Evolutionary conservation across 1,140 invertebrate species (phyloP).

Genomic region (Bombus sylvicola): DNA sequence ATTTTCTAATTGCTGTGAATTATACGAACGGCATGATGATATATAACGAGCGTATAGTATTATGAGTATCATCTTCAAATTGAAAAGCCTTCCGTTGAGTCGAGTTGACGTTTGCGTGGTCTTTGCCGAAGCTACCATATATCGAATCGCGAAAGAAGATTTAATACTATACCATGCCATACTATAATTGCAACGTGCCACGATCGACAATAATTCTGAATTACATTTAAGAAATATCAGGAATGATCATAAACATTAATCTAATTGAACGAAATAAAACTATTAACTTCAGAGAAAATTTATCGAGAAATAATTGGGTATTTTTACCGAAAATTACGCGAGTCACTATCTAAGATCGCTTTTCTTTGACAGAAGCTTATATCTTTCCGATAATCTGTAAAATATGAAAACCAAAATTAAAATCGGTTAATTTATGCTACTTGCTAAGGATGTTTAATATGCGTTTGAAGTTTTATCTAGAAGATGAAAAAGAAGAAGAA

Average conservation of each 20-base stretch:
- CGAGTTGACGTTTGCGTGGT: not conserved
- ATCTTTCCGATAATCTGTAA: not conserved
- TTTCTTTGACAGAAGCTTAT: not conserved
- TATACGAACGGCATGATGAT: not conserved
- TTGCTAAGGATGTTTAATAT: not conserved
- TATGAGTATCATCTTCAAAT: not conserved
- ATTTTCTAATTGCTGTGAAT: not conserved
- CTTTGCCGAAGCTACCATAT: too few species aligned
- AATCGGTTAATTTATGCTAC: not conserved
- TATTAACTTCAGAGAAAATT: not conserved
- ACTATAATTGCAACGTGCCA: not conserved
- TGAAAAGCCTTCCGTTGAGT: not conserved
- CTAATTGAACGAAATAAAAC: not conserved
- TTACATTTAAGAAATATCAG: not conserved
- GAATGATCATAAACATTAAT: not conserved
- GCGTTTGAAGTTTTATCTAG: not conserved
- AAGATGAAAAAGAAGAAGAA: not conserved
- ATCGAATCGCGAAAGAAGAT: not conserved
- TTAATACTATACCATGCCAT: not conserved
- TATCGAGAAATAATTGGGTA: not conserved
- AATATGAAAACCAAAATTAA: not conserved
- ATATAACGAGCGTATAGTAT: too few species aligned
- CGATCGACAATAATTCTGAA: slow-evolving; percentile 1
- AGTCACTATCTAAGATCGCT: not conserved
- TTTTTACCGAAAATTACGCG: not conserved